Evolutionary conservation across 1,140 invertebrate genomes (phyloP).

Genomic region (Drusus annulatus): DNA sequence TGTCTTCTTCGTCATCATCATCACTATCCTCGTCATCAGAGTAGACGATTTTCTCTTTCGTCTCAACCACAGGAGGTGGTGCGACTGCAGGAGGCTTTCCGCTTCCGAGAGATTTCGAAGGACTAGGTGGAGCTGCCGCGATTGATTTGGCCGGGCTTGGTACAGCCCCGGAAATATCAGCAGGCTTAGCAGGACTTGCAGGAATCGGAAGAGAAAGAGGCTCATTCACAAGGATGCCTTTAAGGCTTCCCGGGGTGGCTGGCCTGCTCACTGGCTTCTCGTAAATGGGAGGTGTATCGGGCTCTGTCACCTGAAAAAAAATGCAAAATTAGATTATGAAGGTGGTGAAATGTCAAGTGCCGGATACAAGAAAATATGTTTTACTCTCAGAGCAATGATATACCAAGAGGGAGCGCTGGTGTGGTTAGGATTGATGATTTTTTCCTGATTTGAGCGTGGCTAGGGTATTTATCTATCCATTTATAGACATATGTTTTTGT

Average conservation of each 20-base stretch:
- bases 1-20: conserved; percentile 75
- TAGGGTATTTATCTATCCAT: no score
- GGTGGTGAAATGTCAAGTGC: no score
- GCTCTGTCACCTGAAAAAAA: conserved; percentile 62
- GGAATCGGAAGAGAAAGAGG: neutral
- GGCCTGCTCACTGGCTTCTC: conserved; percentile 60
- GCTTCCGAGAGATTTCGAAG: neutral
- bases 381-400: no score
- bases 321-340: neutral
- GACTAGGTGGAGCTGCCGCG: conserved; percentile 4
- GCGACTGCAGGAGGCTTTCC: conserved; percentile 46
- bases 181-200: neutral
- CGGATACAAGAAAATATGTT: no score
- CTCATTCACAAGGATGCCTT: neutral
- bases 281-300: conserved; percentile 35
- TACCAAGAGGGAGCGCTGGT: no score
- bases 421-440: no score
- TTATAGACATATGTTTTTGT: no score
- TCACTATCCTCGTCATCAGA: conserved; percentile 67
- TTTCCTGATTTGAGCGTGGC: no score
- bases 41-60: conserved; percentile 63
- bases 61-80: conserved; percentile 60
- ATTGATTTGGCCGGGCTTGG: neutral
- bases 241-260: conserved; percentile 60
- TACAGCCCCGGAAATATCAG: neutral